phyloP scores from a whole-genome alignment of 1,140 invertebrate species.

The Diabrotica undecimpunctata region DNA sequence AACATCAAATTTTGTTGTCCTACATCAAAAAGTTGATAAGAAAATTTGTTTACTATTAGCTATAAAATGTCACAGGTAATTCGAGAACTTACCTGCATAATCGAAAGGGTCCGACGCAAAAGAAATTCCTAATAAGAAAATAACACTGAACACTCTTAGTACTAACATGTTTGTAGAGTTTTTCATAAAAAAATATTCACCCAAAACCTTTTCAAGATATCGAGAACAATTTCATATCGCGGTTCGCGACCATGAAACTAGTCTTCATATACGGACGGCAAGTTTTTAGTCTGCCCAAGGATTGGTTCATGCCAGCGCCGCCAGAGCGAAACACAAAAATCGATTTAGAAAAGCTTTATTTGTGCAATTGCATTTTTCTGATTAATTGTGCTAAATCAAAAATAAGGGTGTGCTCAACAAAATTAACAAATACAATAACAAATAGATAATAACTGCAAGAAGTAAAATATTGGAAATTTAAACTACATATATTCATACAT shows the following conservation, averaged over 20 bases:
- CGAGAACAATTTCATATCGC: slow-evolving; percentile 13
- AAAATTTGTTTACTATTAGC: slow-evolving; percentile 1
- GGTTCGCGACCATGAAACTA: slow-evolving; percentile 4
- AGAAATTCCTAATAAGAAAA: slow-evolving; percentile 6
- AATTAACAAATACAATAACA: no score
- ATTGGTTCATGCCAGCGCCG: slow-evolving; percentile 10
- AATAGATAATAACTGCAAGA: no score
- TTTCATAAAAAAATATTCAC: slow-evolving; percentile 12
- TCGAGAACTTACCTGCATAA: slow-evolving; percentile 11
- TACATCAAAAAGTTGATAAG: neutral
- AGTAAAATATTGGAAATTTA: no score
- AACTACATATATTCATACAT: no score
- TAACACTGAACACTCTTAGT: slow-evolving; percentile 13
- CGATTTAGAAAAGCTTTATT: slow-evolving; percentile 4
- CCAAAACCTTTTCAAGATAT: slow-evolving; percentile 8
- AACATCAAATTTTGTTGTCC: neutral
- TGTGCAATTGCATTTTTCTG: neutral
- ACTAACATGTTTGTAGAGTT: slow-evolving; percentile 15
- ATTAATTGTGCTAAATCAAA: no score
- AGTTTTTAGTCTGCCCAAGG: slow-evolving; percentile 10
- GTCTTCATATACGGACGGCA: slow-evolving; percentile 17
- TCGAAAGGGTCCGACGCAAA: slow-evolving; percentile 15
- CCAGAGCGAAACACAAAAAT: slow-evolving; percentile 10
- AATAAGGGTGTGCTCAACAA: no score
- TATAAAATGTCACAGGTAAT: slow-evolving; percentile 1